These are phyloP conservation scores for Octodonta nipae DNA, from an alignment of 2,888 invertebrate species.

Conservation along the genomic window DNA sequence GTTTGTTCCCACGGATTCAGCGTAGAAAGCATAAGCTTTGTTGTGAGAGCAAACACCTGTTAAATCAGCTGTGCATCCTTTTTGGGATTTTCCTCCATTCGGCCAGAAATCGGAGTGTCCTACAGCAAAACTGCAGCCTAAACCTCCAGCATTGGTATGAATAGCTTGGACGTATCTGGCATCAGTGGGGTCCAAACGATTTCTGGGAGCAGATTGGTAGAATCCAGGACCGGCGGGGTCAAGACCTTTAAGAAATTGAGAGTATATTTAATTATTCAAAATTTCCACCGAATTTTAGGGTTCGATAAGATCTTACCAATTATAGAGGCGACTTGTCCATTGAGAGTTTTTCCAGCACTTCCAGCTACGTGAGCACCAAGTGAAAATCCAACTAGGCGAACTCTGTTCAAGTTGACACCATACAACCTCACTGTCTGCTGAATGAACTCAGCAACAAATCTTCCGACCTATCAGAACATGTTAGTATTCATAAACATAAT, in stretches of 20 bases:
- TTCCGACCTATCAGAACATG: constrained; percentile 15
- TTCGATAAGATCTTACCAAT: no score
- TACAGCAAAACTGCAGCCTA: constrained; percentile 16
- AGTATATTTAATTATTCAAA: no score
- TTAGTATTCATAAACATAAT: neutral
- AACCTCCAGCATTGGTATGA: constrained; percentile 22
- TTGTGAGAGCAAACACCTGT: constrained; percentile 34
- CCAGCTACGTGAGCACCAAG: constrained; percentile 28
- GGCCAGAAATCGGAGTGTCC: constrained; percentile 29
- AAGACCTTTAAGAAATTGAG: constrained; percentile 24
- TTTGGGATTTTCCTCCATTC: constrained; percentile 26
- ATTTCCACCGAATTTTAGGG: no score
- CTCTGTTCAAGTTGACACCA: constrained; percentile 6
- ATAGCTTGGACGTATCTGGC: constrained; percentile 27
- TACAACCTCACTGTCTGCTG: neutral
- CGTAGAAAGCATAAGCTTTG: constrained; percentile 33
- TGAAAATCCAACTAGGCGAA: constrained; percentile 16
- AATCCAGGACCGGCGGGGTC: constrained; percentile 29
- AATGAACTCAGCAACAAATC: constrained; percentile 13
- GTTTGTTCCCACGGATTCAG: constrained; percentile 30
- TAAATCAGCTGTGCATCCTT: constrained; percentile 23
- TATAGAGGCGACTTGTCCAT: constrained; percentile 20
- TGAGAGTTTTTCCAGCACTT: constrained; percentile 13
- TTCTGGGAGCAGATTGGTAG: constrained; percentile 15
- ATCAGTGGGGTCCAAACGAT: constrained; percentile 26